A percentile compares a stretch with the other conserved stretches of the same genome.
Conservation (phyloP, 2,888 invertebrate species). For the Lutraria lutraria region DNA sequence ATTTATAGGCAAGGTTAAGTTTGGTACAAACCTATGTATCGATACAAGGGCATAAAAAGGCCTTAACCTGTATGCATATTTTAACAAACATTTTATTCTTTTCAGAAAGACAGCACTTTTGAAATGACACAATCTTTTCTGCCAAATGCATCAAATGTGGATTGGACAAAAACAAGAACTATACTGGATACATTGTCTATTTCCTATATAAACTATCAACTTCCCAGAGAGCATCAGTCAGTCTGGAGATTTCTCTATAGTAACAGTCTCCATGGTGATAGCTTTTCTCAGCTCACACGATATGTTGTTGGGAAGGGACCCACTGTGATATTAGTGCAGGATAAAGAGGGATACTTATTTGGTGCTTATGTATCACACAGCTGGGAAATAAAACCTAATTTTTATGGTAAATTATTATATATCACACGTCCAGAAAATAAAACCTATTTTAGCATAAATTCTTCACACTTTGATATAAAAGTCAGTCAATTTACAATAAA, state of each 20-base stretch:
- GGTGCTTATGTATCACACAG: slow-evolving; percentile 95
- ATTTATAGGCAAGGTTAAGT: no score
- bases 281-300: slow-evolving; percentile 89
- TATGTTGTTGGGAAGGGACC: slow-evolving; percentile 85
- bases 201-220: slow-evolving; percentile 90
- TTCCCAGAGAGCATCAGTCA: slow-evolving; percentile 92
- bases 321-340: slow-evolving; percentile 92
- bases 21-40: no score
- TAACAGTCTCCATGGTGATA: slow-evolving; percentile 91
- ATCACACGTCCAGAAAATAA: no score
- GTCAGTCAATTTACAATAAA: no score
- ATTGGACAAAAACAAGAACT: slow-evolving; percentile 78
- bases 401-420: no score
- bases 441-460: no score
- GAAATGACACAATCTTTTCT: slow-evolving; percentile 63
- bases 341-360: slow-evolving; percentile 93
- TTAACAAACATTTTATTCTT: background rate
- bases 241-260: slow-evolving; percentile 95
- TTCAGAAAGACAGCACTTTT: slow-evolving; percentile 65
- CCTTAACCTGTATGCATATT: no score
- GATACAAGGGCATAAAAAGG: no score
- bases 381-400: slow-evolving; percentile 93
- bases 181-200: slow-evolving; percentile 81
- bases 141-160: slow-evolving; percentile 72
- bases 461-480: no score